These are phyloP conservation scores for Hyalella azteca DNA, from an alignment of 2,888 invertebrate species.

Conservation along the genomic window DNA sequence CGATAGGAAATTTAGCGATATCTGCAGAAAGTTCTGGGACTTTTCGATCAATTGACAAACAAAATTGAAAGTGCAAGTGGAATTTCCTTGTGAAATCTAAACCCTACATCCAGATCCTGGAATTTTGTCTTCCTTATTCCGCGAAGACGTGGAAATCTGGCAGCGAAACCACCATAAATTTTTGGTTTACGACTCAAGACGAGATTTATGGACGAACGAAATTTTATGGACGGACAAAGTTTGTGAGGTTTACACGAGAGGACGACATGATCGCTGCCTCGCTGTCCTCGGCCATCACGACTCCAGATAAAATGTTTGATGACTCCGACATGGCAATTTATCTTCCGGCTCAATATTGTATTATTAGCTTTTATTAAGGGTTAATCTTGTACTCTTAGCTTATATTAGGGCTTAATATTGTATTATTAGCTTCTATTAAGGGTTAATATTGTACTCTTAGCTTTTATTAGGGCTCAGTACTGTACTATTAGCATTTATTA, in stretches of 20 bases:
- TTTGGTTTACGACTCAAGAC: slow-evolving; percentile 19
- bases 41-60: too few relatives aligned
- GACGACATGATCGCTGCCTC: not conserved
- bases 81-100: too few relatives aligned
- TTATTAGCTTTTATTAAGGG: too few relatives aligned
- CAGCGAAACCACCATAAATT: slow-evolving; percentile 15
- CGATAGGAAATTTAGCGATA: too few relatives aligned
- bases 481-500: too few relatives aligned
- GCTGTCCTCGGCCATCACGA: slow-evolving; percentile 9
- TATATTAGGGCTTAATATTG: too few relatives aligned
- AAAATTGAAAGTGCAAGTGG: too few relatives aligned
- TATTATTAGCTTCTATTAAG: not conserved
- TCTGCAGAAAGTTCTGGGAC: too few relatives aligned
- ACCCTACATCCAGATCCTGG: too few relatives aligned
- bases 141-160: not conserved
- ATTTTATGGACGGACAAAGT: slow-evolving; percentile 26
- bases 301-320: slow-evolving; percentile 3
- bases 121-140: not conserved
- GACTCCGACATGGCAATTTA: not conserved
- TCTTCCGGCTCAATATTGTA: not conserved
- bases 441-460: not conserved
- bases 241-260: slow-evolving; percentile 11
- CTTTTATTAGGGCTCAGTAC: too few relatives aligned
- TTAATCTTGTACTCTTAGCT: too few relatives aligned
- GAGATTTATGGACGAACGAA: slow-evolving; percentile 26